Evolutionary conservation across 2,888 invertebrate genomes (phyloP), one percentile per base, ranked within the genome.

Genomic region (Conops quadrifasciatus): DNA sequence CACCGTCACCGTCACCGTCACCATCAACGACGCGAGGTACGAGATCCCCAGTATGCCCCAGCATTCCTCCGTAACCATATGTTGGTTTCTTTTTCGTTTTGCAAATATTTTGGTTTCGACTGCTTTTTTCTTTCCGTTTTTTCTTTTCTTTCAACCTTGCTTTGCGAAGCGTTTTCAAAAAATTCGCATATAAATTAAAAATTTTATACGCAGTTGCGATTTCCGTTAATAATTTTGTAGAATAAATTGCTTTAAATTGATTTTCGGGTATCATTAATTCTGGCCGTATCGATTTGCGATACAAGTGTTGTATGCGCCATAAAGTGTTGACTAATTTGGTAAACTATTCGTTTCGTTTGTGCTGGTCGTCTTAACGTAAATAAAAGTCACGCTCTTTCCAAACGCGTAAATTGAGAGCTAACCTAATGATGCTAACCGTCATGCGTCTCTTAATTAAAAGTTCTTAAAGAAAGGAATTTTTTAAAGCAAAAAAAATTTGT

Each of bases 101-200:
- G 11, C 43, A 19, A 19, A 43, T n/a, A 26, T 63, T 53, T 36
- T 26, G 28, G 51, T 28, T 56, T 63, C 49, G 19, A 28, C 15
- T 21, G 15, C 9, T 59, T 68, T 53, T 59, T 62, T 63, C 47
- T 21, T 63, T 49, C 21, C 53, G 51, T 28, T 51, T 26, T 45
- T 67, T 45, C 24, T 45, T 58, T 26, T 43, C 21, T 21, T 49
- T 45, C n/a, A 36, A 36, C 36, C 36, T 36, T 36, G 36, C 36
- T 36, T 36, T 9, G 4, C 36, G 5, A 60, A 19, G 53, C 56
- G 24, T 53, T 30, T 72, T 72, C 45, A 64, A 56, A 74, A 71
- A 75, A 68, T 78, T 78, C 76, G 76, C 76, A 78, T 76, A 77
- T 77, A 78, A 78, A 78, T 78, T 77, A 76, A 77, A 78, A 76